Evolutionary conservation across 2,113 vertebrate genomes (phyloP).

Genomic region (Ciconia stormi): DNA sequence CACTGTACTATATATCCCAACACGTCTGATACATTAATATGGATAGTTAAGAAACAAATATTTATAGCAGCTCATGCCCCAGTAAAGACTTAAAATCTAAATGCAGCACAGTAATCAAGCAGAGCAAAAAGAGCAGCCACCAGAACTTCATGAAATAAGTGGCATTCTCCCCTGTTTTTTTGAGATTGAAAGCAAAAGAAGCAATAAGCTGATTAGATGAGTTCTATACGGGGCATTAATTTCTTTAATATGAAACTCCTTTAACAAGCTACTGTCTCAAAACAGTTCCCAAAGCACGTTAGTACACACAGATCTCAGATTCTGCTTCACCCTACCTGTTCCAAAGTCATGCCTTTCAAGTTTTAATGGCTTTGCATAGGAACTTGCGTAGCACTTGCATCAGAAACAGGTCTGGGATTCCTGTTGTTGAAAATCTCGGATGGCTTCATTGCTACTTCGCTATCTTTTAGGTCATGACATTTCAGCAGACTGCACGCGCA

Average conservation of each 20-base stretch:
- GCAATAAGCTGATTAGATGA: neutral
- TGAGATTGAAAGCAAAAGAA: neutral
- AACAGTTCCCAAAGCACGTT: neutral
- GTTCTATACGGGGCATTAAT: neutral
- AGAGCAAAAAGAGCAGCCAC: neutral
- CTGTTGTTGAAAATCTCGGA: neutral
- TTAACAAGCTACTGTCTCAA: neutral
- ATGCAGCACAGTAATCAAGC: neutral
- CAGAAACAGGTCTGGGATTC: neutral
- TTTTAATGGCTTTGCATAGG: neutral
- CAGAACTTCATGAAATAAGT: neutral
- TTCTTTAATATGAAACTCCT: neutral
- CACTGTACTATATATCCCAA: neutral
- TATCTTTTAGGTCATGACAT: neutral
- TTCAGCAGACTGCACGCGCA: neutral
- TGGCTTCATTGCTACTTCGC: neutral
- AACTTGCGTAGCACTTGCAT: neutral
- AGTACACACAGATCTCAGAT: neutral
- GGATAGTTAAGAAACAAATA: neutral
- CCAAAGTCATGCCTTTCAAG: neutral
- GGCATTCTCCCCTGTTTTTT: neutral
- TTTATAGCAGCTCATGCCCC: neutral
- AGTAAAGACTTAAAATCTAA: neutral
- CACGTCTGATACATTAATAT: neutral
- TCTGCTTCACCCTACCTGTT: neutral